Evolutionary conservation across 2,888 invertebrate species (phyloP).

Genomic region (Schizotus pectinicornis): DNA sequence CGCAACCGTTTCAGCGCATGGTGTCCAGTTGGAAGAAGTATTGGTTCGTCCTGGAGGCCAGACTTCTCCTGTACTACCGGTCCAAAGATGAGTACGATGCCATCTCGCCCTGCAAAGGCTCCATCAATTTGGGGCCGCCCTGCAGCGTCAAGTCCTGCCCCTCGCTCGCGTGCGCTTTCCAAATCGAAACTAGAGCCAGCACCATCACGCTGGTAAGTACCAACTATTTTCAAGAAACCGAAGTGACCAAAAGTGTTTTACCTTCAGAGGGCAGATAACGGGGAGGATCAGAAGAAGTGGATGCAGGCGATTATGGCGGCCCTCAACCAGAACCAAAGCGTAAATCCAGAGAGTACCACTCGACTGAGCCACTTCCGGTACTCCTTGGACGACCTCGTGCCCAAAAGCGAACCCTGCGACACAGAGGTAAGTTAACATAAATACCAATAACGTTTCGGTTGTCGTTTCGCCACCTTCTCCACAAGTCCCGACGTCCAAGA

Average conservation of each 20-base stretch:
- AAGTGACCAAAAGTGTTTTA: not conserved
- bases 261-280: slow-evolving; percentile 59
- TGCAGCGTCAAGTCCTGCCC: slow-evolving; percentile 55
- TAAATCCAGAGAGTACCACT: slow-evolving; percentile 27
- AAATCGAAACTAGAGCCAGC: slow-evolving; percentile 58
- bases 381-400: slow-evolving; percentile 50
- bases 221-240: not conserved
- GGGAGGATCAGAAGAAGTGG: slow-evolving; percentile 61
- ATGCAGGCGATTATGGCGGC: slow-evolving; percentile 60
- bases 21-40: slow-evolving; percentile 61
- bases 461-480: too few species aligned
- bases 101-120: slow-evolving; percentile 61
- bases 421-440: slow-evolving; percentile 8
- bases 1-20: slow-evolving; percentile 51
- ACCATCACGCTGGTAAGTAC: slow-evolving; percentile 57
- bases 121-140: slow-evolving; percentile 60
- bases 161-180: slow-evolving; percentile 51
- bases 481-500: too few species aligned
- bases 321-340: slow-evolving; percentile 49
- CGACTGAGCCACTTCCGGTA: slow-evolving; percentile 56
- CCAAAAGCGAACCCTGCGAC: slow-evolving; percentile 18
- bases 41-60: slow-evolving; percentile 64
- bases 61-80: slow-evolving; percentile 61
- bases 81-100: slow-evolving; percentile 61
- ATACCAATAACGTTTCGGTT: too few species aligned